Base-by-base conservation (phyloP, 2,888 invertebrate genomes). In the Pollenia griseotomentosa region DNA sequence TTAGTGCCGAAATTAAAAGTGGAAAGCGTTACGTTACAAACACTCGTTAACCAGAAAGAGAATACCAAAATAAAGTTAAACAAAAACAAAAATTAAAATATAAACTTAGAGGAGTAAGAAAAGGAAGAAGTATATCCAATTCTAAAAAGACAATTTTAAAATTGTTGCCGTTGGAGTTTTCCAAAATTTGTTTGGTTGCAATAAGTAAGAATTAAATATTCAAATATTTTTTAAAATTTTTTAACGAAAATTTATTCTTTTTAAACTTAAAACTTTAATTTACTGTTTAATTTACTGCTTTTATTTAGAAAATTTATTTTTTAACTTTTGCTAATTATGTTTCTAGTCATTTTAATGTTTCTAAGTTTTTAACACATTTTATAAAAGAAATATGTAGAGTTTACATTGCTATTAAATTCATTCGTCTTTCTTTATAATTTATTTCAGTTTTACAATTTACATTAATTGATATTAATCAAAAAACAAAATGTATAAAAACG, bases 381-480 rank as follows among this genome's bases (percentile, higher is more conserved):
- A 57, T 10, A 57, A 19, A 19, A 10, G 19, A 57, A 23, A 23
- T 57, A n/a, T 46, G 19, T 19, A 8, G 40, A 23, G 16, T 46
- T 66, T 66, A 23, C 23, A 68, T 51, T 51, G 33, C 5, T 19
- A 33, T 51, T 51, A 33, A 68, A 33, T 51, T 40, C 44, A 12
- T 9, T 14, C 55, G 55, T 23, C 44, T 71, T 23, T 65, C 10
- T 51, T 63, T 53, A 4, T 16, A 19, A 9, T 33, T 33, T 33
- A 33, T 61, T 61, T 53, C 65, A 61, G 14, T 79, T 79, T 65
- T 51, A 82, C 79, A 74, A 86, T 86, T 86, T 79, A 68, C 83
- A 73, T 86, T 83, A 86, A 86, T 86, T 86, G 82, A 83, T 79
- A 86, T 86, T 80, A 86, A 83, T 83, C 57, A 86, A 82, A 85